Evolutionary conservation across 2,797 vertebrate species (phyloP).

Genomic region (Oryzias sinensis): DNA sequence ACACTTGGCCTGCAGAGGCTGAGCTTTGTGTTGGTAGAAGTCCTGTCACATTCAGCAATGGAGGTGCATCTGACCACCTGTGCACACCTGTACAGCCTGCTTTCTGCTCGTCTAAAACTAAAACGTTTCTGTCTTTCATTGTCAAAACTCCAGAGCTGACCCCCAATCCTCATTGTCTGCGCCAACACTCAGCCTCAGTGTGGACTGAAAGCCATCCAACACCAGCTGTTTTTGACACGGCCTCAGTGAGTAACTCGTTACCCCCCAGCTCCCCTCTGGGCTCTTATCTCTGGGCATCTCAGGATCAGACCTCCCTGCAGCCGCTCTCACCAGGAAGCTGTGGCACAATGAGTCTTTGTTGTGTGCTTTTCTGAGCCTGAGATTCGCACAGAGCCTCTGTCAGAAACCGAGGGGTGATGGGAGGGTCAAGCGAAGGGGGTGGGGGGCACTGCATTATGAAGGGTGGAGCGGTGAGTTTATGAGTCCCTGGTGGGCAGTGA

Average conservation of each 20-base stretch:
- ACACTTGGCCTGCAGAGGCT: too few relatives aligned
- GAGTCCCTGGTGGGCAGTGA: not conserved
- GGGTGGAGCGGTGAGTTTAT: not conserved
- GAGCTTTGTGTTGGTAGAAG: too few relatives aligned
- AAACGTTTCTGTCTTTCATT: too few relatives aligned
- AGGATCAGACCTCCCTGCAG: conserved; percentile 20
- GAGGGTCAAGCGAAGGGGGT: not conserved
- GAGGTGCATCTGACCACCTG: too few relatives aligned
- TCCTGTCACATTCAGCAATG: too few relatives aligned
- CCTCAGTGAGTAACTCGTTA: too few relatives aligned
- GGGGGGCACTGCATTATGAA: not conserved
- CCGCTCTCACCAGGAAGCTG: conserved; percentile 31
- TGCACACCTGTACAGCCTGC: too few relatives aligned
- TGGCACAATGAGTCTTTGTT: conserved; percentile 54
- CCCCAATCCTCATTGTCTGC: not conserved
- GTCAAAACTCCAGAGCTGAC: not conserved
- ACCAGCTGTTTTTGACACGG: not conserved
- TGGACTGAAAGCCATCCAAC: not conserved
- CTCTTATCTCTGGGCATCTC: conserved; percentile 10
- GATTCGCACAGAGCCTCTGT: conserved; percentile 36
- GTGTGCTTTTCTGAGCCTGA: conserved; percentile 31
- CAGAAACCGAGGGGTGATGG: conserved; percentile 5
- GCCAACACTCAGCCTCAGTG: not conserved
- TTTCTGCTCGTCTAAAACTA: too few relatives aligned
- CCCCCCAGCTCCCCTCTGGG: not conserved